Conservation (phyloP, 1,140 invertebrate species). For the Leptonema lineaticorne region DNA sequence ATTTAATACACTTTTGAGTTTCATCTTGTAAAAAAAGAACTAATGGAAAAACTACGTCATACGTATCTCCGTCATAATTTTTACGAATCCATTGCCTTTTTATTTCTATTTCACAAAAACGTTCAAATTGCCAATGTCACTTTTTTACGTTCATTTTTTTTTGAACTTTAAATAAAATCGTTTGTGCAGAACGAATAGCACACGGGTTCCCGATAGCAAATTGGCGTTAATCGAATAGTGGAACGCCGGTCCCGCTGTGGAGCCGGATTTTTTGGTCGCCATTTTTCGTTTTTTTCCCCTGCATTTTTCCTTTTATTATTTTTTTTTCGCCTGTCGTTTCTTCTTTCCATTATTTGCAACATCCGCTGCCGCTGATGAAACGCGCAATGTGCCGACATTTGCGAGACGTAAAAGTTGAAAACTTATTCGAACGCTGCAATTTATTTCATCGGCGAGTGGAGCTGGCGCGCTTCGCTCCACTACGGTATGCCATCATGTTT, state of each 20-base stretch:
- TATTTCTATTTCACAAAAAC: no score
- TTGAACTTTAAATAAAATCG: neutral
- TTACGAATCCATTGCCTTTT: no score
- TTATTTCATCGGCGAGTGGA: slow-evolving; percentile 39
- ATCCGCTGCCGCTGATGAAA: neutral
- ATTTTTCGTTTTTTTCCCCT: neutral
- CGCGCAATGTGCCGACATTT: slow-evolving; percentile 2
- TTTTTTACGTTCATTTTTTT: no score
- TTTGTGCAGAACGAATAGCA: neutral
- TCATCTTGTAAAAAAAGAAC: no score
- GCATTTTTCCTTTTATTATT: neutral
- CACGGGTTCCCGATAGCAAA: neutral
- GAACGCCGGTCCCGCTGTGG: no score
- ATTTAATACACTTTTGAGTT: no score
- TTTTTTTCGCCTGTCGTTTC: neutral
- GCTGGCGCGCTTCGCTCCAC: neutral
- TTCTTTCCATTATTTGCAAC: slow-evolving; percentile 6
- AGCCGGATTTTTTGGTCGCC: no score
- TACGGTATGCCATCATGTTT: slow-evolving; percentile 42
- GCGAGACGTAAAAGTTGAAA: slow-evolving; percentile 1
- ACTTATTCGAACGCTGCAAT: slow-evolving; percentile 39
- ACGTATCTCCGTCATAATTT: no score
- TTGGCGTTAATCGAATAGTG: neutral
- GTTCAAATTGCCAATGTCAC: no score
- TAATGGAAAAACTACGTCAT: no score